Base-by-base conservation (phyloP, 2,888 invertebrate genomes). In the Xestoiulus laeticollis region DNA sequence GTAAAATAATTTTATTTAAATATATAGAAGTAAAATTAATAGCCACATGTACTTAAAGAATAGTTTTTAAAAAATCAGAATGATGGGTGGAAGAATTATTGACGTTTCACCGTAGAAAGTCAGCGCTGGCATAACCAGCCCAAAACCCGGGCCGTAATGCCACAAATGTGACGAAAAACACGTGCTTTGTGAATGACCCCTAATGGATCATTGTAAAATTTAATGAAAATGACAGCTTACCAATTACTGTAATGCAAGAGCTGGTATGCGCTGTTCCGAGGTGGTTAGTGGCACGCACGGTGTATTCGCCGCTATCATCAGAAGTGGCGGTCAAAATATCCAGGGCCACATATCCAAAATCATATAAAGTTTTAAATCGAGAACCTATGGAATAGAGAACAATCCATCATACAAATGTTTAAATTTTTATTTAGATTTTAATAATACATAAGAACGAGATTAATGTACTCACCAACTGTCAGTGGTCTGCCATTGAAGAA, bases 331-430 rank as follows among this genome's bases (percentile, higher is more conserved):
- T 97, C 89, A 98, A 95, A 89, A 99, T 98, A 91, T 99, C 99
- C 90, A 99, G 93, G 59, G 99, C 98, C 87, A 99, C 98, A 92
- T 97, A 98, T 26, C 99, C 99, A 92, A 99, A 99, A 91, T 99
- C 99, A 91, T 98, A 96, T 92, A 98, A 97, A 33, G 98, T 98
- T 91, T 96, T 95, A 93, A 98, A 99, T 91, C 99, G 95, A 85
- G 97, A 97, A 83, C 93, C 93, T 92, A 90, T 86, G 84, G 26
- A 48, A 10, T 5, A 85, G 26, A 10, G 22, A 14, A 82, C 4
- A 82, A 3, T 19, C 14, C 14, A 48, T 48, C 19, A 14, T 16
- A n/a, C n/a, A 14, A 48, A 48, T 48, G 10, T 48, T 14, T 4
- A 0, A 48, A 48, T 38, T 2, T 38, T 38, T 38, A 38, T 38